Conservation (phyloP, 2,888 invertebrate genomes). For the Yponomeuta sedellus region DNA sequence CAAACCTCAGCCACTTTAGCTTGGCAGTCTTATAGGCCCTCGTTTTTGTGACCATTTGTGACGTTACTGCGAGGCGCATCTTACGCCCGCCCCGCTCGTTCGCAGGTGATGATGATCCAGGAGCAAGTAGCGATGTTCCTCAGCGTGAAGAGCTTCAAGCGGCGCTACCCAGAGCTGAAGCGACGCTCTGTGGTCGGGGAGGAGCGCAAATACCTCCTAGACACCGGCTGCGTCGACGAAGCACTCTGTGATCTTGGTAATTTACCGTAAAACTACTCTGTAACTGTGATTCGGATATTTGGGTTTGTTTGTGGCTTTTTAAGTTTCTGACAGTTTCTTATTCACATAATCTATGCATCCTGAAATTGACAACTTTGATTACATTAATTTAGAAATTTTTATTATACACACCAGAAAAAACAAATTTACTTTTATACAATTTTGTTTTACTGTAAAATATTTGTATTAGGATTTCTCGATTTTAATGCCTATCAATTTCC, state of each 20-base stretch:
- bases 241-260: conserved; percentile 94
- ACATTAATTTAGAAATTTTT: no score
- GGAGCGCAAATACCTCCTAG: conserved; percentile 91
- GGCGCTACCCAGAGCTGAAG: conserved; percentile 93
- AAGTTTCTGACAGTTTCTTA: neutral
- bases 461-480: no score
- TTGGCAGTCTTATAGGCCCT: no score
- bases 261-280: conserved; percentile 20
- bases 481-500: no score
- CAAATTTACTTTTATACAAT: no score
- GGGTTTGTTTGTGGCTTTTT: neutral
- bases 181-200: conserved; percentile 88
- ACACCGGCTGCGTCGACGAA: conserved; percentile 89
- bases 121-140: conserved; percentile 97
- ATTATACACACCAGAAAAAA: no score
- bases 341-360: neutral
- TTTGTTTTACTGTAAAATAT: no score
- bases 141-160: conserved; percentile 96
- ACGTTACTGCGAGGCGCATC: neutral
- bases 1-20: no score
- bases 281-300: no score
- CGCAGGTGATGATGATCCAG: conserved; percentile 94
- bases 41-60: no score
- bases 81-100: conserved; percentile 18
- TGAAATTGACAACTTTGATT: no score